Conservation (phyloP, 2,888 invertebrate species). For the Caenorhabditis sp. region DNA sequence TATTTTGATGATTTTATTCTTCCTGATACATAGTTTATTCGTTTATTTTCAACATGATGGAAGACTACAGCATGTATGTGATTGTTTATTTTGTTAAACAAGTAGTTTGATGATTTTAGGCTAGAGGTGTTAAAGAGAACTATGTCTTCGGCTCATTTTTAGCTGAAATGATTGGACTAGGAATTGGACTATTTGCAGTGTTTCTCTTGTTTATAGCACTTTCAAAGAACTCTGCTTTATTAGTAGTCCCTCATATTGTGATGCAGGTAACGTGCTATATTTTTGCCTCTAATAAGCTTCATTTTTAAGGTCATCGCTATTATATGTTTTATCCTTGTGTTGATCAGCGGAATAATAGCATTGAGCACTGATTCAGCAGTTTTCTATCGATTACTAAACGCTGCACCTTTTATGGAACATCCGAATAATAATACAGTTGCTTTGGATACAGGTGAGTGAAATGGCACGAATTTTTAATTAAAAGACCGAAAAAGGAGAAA, state of each 20-base stretch:
- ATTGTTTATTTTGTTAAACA: too few relatives aligned
- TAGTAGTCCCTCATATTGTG: constrained; percentile 67
- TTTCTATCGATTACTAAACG: constrained; percentile 68
- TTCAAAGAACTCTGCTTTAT: constrained; percentile 58
- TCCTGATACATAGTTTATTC: constrained; percentile 65
- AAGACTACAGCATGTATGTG: constrained; percentile 41
- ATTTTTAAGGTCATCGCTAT: constrained; percentile 57
- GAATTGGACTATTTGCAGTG: constrained; percentile 53
- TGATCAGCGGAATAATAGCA: constrained; percentile 63
- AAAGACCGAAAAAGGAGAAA: background rate
- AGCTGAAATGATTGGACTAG: constrained; percentile 54
- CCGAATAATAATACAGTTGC: constrained; percentile 65
- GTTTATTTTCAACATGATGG: constrained; percentile 67
- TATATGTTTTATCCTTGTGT: constrained; percentile 57
- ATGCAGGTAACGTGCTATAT: constrained; percentile 60
- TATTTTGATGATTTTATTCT: constrained; percentile 62
- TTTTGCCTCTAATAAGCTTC: constrained; percentile 7
- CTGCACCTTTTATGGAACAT: constrained; percentile 66
- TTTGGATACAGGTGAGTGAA: constrained; percentile 47
- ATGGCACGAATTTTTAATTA: background rate
- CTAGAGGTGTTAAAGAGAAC: constrained; percentile 53
- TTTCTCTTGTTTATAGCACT: constrained; percentile 62
- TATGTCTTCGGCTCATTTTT: constrained; percentile 56
- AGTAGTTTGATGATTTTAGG: constrained; percentile 26
- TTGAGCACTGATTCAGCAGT: constrained; percentile 63